Base-by-base conservation (phyloP, 2,888 invertebrate genomes). In the Hypsopygia costalis region DNA sequence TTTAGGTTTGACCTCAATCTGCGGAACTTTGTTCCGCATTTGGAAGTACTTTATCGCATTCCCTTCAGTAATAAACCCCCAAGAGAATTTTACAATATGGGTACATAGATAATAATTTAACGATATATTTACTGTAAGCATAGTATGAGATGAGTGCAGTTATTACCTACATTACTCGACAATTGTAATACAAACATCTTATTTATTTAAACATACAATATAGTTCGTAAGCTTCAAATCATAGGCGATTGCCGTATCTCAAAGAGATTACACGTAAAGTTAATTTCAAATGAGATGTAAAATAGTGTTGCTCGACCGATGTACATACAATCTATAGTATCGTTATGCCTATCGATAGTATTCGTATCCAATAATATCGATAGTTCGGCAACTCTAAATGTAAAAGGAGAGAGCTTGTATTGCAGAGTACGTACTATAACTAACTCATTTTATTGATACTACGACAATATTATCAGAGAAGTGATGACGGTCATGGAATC, bases 121-220 rank as follows among this genome's bases (percentile, higher is more conserved):
- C 52, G 49, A 57, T 52, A 61, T 65, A 65, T 69, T 69, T 72
- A 72, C 47, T 49, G 60, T 75, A 80, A 77, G 81, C 77, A 73
- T 70, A 74, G 70, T 68, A 66, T 58, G 63, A 68, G 62, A 68
- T 69, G 65, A 81, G 83, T 82, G 85, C 81, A 39, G 33, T 33
- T 72, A 66, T 74, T 77, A 80, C 69, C 76, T 81, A 81, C 66
- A 69, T 67, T 64, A 70, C 53, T 70, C 52, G 55, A 69, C 71
- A 74, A 73, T 70, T 73, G 74, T 79, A 79, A 75, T 83, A 83
- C 77, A 81, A 83, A 75, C 62, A 58, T 67, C 65, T 76, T 73
- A 71, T 60, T 63, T 56, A 63, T 59, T 61, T 65, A 65, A 64
- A 62, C 58, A 58, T 68, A 67, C 60, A 57, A 62, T 65, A 66